Conservation (phyloP, 2,797 vertebrate genomes). For the Oceanodroma leucorhoa region DNA sequence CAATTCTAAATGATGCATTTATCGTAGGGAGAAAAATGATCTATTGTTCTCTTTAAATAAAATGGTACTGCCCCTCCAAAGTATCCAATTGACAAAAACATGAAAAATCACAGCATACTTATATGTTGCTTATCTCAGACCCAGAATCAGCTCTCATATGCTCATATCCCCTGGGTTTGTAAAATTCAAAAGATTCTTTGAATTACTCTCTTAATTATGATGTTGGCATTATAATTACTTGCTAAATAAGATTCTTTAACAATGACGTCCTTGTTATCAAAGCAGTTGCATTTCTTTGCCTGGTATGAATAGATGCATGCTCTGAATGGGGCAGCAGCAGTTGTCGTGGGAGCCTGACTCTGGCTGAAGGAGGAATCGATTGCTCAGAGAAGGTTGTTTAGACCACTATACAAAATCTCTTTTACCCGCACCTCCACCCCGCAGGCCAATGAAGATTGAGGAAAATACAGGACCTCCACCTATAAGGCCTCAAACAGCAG, state of each 20-base stretch:
- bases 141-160: conserved; percentile 15
- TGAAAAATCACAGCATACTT: neutral
- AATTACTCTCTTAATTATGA: conserved; percentile 45
- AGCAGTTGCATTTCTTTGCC: conserved; percentile 2
- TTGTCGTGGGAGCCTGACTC: neutral
- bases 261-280: conserved; percentile 24
- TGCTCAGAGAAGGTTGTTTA: neutral
- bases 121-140: neutral
- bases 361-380: neutral
- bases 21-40: conserved; percentile 29
- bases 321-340: neutral
- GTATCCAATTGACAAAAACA: neutral
- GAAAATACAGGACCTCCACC: neutral
- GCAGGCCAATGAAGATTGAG: neutral
- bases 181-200: conserved; percentile 56
- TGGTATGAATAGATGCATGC: neutral
- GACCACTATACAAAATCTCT: neutral
- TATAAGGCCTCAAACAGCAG: neutral
- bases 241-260: conserved; percentile 44
- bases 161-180: conserved; percentile 19
- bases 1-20: conserved; percentile 53
- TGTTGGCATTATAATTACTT: conserved; percentile 36
- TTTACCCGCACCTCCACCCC: neutral
- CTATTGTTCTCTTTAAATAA: conserved; percentile 52
- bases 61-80: conserved; percentile 22